phyloP scores from a whole-genome alignment of 1,140 invertebrate species.

The Aphaenogaster rudis region DNA sequence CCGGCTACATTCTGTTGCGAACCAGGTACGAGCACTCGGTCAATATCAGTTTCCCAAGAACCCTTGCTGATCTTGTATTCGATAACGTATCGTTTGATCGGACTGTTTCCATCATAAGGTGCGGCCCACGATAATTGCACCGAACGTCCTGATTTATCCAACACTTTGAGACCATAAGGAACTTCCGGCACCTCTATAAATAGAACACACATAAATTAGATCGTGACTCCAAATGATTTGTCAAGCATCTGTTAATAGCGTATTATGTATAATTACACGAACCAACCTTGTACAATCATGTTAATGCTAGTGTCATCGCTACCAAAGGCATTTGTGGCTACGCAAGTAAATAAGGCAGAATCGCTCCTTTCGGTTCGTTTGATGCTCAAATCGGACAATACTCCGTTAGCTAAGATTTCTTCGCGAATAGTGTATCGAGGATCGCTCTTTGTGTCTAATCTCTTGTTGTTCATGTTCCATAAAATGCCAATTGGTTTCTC shows the following conservation, averaged over 20 bases:
- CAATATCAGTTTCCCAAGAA: conserved; percentile 94
- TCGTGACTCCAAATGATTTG: not conserved
- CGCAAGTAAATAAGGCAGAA: conserved; percentile 97
- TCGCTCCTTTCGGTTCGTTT: conserved; percentile 96
- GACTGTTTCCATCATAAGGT: conserved; percentile 98
- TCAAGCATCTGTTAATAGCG: not conserved
- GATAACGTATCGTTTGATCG: conserved; percentile 96
- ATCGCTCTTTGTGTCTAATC: conserved; percentile 95
- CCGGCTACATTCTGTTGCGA: conserved; percentile 94
- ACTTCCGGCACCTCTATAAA: conserved; percentile 96
- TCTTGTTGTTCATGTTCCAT: conserved; percentile 98
- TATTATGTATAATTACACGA: not conserved
- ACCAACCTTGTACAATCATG: conserved; percentile 96
- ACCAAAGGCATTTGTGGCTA: conserved; percentile 97
- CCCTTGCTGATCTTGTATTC: conserved; percentile 97
- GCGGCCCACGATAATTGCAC: conserved; percentile 97
- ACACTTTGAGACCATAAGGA: conserved; percentile 95
- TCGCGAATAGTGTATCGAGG: conserved; percentile 96
- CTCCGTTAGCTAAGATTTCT: conserved; percentile 94
- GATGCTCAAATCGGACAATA: conserved; percentile 95
- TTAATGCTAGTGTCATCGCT: conserved; percentile 98
- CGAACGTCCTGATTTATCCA: conserved; percentile 96
- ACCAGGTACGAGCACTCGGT: conserved; percentile 94
- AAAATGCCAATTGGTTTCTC: conserved; percentile 98
- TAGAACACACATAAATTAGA: conserved; percentile 9